Evolutionary conservation across 2,113 vertebrate species (phyloP).

Genomic region (Cyanoramphus novaezelandiae): DNA sequence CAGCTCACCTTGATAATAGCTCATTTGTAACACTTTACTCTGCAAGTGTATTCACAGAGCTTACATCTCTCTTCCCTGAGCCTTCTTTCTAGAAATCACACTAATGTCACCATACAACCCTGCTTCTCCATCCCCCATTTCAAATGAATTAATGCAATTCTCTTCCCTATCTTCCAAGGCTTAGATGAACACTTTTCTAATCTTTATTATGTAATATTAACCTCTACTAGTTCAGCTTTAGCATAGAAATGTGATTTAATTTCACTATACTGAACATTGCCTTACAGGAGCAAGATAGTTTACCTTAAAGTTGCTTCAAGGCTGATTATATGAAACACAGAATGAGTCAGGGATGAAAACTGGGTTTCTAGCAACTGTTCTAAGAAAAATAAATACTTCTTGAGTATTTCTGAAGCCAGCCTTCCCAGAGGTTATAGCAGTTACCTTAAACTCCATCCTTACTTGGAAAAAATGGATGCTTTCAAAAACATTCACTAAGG

Average conservation of each 20-base stretch:
- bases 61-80: neutral
- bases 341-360: neutral
- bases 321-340: neutral
- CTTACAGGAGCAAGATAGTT: neutral
- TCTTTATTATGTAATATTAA: neutral
- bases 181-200: neutral
- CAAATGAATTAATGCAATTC: neutral
- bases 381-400: neutral
- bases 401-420: neutral
- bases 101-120: neutral
- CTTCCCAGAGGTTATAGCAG: neutral
- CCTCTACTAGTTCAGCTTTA: neutral
- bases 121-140: neutral
- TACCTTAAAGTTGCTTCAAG: neutral
- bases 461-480: neutral
- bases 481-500: neutral
- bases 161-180: neutral
- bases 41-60: neutral
- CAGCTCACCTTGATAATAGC: neutral
- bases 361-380: neutral
- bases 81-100: neutral
- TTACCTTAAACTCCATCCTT: neutral
- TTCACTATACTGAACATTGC: neutral
- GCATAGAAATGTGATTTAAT: neutral
- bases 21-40: neutral